Conservation (phyloP, 1,140 invertebrate genomes). For the Zaprionus davidi region DNA sequence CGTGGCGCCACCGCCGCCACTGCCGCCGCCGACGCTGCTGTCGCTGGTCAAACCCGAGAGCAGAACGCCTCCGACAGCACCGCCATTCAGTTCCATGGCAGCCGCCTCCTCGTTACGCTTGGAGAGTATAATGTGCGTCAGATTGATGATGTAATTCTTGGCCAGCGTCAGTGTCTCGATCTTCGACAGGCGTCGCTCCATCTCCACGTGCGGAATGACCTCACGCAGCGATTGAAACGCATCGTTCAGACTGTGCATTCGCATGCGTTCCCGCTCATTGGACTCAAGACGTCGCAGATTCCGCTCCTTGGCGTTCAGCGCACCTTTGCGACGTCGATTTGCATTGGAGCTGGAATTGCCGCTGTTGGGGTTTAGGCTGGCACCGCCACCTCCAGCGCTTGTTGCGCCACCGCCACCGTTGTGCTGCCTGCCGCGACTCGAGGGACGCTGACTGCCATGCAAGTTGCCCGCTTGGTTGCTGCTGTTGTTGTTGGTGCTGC, state of each 20-base stretch:
- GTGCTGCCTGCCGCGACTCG: slow-evolving; percentile 63
- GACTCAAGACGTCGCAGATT: slow-evolving; percentile 93
- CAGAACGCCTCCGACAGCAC: slow-evolving; percentile 63
- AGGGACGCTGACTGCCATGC: slow-evolving; percentile 50
- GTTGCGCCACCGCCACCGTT: slow-evolving; percentile 5
- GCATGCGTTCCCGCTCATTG: slow-evolving; percentile 93
- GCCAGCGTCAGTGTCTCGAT: slow-evolving; percentile 94
- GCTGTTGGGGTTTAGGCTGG: slow-evolving; percentile 34
- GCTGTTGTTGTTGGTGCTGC: slow-evolving; percentile 67
- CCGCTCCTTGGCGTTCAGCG: slow-evolving; percentile 90
- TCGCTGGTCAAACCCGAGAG: slow-evolving; percentile 57
- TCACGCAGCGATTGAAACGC: slow-evolving; percentile 93
- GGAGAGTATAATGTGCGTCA: slow-evolving; percentile 92
- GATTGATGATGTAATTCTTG: slow-evolving; percentile 95
- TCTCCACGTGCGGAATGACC: slow-evolving; percentile 94
- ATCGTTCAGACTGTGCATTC: slow-evolving; percentile 95
- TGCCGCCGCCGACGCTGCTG: neutral
- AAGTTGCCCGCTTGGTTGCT: slow-evolving; percentile 36
- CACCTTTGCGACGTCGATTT: slow-evolving; percentile 87
- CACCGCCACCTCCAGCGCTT: neutral
- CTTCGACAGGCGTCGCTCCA: slow-evolving; percentile 93
- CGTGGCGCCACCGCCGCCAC: slow-evolving; percentile 2
- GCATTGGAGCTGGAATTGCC: slow-evolving; percentile 54
- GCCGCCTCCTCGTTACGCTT: slow-evolving; percentile 84
- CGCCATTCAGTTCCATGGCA: slow-evolving; percentile 75